These are phyloP conservation scores for Phenganax stokvisi DNA, from an alignment of 92 coral and sea anemone species.

Conservation along the genomic window DNA sequence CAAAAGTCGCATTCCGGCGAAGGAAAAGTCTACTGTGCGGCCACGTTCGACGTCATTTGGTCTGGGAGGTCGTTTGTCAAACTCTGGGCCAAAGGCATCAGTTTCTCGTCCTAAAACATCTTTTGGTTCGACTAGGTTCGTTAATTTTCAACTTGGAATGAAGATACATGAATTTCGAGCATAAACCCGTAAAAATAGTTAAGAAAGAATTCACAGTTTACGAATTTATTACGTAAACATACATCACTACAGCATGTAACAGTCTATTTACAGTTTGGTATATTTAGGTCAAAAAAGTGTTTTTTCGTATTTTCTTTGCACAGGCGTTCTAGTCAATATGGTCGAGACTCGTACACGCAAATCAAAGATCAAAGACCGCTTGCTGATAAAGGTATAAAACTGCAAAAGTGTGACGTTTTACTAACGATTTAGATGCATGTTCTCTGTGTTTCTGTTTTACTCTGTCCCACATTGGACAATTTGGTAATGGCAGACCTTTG, in stretches of 20 bases:
- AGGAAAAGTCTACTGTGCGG: slow-evolving; percentile 59
- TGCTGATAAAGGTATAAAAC: slow-evolving; percentile 58
- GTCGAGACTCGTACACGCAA: slow-evolving; percentile 52
- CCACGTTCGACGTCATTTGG: slow-evolving; percentile 57
- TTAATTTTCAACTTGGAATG: slow-evolving; percentile 42
- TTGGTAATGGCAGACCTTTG: not conserved
- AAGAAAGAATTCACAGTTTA: not conserved
- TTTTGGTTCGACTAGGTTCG: slow-evolving; percentile 49
- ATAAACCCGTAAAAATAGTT: not conserved
- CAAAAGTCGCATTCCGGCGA: slow-evolving; percentile 47
- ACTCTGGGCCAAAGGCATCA: not conserved
- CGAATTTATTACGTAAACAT: not conserved
- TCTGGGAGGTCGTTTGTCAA: slow-evolving; percentile 37
- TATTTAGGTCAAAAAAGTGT: slow-evolving; percentile 15
- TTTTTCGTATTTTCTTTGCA: not conserved
- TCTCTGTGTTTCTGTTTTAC: not conserved
- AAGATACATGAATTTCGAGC: not conserved
- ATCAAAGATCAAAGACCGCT: slow-evolving; percentile 66
- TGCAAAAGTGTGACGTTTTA: not conserved
- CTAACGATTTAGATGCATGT: not conserved
- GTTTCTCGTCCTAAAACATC: slow-evolving; percentile 26
- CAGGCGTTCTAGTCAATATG: slow-evolving; percentile 76
- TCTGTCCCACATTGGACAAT: not conserved
- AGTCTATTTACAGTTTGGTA: slow-evolving; percentile 27
- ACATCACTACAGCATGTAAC: not conserved